phyloP scores from a whole-genome alignment of 2,888 invertebrate genomes.

The Pecten maximus region DNA sequence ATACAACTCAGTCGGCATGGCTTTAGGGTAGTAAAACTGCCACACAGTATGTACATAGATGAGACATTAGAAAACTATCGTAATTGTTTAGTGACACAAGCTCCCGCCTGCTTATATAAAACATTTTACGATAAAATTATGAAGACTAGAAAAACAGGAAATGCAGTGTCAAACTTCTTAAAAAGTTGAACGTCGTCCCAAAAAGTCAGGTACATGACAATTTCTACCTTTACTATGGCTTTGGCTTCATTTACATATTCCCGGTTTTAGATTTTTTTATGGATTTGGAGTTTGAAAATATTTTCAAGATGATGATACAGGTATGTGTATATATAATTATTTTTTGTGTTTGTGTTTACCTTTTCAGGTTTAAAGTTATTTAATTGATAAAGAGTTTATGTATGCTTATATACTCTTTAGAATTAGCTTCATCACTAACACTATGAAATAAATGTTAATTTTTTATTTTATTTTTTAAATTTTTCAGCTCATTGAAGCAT shows the following conservation, averaged over 20 bases:
- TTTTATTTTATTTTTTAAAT: too few species aligned
- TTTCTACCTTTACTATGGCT: not conserved
- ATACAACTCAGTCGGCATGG: not conserved
- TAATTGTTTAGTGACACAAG: not conserved
- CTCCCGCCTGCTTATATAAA: not conserved
- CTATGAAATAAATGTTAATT: too few species aligned
- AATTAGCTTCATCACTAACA: too few species aligned
- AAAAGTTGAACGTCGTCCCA: not conserved
- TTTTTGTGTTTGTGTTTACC: not conserved
- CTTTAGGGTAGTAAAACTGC: not conserved
- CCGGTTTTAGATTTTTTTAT: not conserved
- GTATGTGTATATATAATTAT: not conserved
- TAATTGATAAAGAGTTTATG: too few species aligned
- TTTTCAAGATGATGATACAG: conserved; percentile 8
- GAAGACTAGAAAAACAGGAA: not conserved
- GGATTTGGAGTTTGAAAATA: conserved; percentile 26
- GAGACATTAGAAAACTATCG: not conserved
- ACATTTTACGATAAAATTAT: conserved; percentile 30
- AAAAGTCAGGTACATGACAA: not conserved
- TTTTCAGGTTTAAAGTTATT: too few species aligned
- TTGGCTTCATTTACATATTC: not conserved
- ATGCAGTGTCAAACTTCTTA: not conserved
- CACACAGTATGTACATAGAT: not conserved
- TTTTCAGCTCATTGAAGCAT: too few species aligned
- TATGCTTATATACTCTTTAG: too few species aligned